Evolutionary conservation across 2,888 invertebrate genomes (phyloP), one percentile per base, ranked within the genome.

Genomic region (Danaus chrysippus): DNA sequence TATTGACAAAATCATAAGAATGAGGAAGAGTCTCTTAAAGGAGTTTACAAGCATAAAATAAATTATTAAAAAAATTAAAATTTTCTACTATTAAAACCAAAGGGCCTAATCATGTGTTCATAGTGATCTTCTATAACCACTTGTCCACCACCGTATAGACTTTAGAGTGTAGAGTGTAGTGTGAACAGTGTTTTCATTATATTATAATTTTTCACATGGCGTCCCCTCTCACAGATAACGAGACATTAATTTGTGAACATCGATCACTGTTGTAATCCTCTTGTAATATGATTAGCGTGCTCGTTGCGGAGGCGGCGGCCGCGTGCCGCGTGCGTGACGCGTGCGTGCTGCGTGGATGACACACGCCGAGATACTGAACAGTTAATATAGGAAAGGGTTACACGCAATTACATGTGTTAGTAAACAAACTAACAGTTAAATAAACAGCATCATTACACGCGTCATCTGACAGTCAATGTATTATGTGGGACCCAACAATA

Each of bases 251-350:
- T 71, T 70, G 73, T 59, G 65, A 67, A 72, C 76, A 78, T 76
- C 76, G 72, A 78, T 77, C 76, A 76, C 59, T 60, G 56, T 58
- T 63, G 70, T 76, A 76, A 78, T 73, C 74, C 73, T 61, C 59
- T 59, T 54, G 61, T 74, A 74, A 73, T 71, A 64, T 71, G 71
- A 74, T 73, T 72, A 74, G 68, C 68, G 72, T 73, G 73, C 72
- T 71, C 68, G 71, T 71, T 71, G 72, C 73, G 67, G 64, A 46
- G 34, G 54, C 62, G 59, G 63, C 65, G 59, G 57, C 34, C 15
- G 70, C 60, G 19, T 11, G 65, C 6, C 71, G 67, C 72, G 69
- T 68, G 74, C 59, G 42, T 2, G 62, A 1, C 73, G 59, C 70
- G 70, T 70, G 73, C 58, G 52, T 12, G 68, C 43, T 13, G 52